These are phyloP conservation scores for Ophioninae sp. DNA, from an alignment of 2,888 invertebrate species.

Conservation along the genomic window DNA sequence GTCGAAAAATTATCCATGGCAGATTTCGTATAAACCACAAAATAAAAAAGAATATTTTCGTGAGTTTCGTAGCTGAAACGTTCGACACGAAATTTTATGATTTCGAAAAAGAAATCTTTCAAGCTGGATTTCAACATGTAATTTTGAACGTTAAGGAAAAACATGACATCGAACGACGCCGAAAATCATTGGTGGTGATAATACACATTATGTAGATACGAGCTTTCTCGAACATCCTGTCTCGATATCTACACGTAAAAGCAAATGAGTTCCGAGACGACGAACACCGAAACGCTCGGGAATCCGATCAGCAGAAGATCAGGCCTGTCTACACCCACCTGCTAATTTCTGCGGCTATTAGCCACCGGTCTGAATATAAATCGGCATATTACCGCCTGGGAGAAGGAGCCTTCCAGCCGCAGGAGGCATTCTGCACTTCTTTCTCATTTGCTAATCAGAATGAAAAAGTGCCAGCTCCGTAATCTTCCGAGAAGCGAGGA, in stretches of 20 bases:
- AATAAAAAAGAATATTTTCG: too few species aligned
- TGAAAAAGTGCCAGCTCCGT: conserved; percentile 60
- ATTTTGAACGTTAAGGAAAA: too few species aligned
- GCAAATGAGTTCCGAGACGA: conserved; percentile 42
- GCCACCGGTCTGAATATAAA: conserved; percentile 76
- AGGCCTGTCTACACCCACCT: conserved; percentile 72
- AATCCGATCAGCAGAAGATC: conserved; percentile 64
- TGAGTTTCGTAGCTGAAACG: too few species aligned
- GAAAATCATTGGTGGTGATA: background rate
- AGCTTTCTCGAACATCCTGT: background rate
- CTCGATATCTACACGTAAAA: conserved; percentile 2
- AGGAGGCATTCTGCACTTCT: conserved; percentile 49
- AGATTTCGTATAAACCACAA: too few species aligned
- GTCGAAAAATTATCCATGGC: too few species aligned
- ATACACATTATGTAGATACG: background rate
- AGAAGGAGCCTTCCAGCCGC: conserved; percentile 53
- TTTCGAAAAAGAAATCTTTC: too few species aligned
- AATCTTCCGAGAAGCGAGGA: conserved; percentile 57
- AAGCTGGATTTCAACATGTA: too few species aligned
- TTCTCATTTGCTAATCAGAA: conserved; percentile 65
- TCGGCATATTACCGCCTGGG: conserved; percentile 73
- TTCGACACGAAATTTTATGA: too few species aligned
- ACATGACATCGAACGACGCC: too few species aligned
- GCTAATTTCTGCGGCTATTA: conserved; percentile 76
- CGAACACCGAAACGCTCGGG: conserved; percentile 39